These are phyloP conservation scores for Linyphia triangularis DNA, from an alignment of 2,888 invertebrate genomes.

Conservation along the genomic window DNA sequence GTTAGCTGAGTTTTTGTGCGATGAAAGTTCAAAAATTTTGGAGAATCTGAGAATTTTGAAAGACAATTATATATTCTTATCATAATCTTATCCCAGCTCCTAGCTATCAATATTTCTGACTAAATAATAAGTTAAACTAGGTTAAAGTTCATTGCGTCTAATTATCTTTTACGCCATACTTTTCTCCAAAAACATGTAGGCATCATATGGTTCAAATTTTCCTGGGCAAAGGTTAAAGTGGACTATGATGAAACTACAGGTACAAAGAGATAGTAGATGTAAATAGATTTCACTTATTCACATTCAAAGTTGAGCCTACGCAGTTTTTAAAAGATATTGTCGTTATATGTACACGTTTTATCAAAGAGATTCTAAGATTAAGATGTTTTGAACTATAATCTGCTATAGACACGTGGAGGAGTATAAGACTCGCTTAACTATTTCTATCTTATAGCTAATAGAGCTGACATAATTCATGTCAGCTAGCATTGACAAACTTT, in stretches of 20 bases:
- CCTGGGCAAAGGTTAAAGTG: conserved; percentile 36
- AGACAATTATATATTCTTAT: not conserved
- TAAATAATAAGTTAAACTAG: conserved; percentile 40
- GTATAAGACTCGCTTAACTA: no score
- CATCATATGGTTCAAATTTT: not conserved
- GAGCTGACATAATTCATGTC: no score
- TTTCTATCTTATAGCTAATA: no score
- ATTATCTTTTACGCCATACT: conserved; percentile 21
- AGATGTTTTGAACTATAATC: not conserved
- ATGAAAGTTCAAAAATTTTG: not conserved
- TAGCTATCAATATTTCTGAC: conserved; percentile 35
- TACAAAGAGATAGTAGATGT: not conserved
- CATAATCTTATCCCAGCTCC: conserved; percentile 16
- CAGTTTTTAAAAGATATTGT: not conserved
- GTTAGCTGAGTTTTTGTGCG: no score
- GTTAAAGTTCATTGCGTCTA: conserved; percentile 45
- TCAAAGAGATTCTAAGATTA: not conserved
- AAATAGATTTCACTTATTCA: not conserved
- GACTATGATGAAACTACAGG: conserved; percentile 7
- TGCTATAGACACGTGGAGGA: not conserved
- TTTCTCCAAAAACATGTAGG: not conserved
- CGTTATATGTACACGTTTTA: not conserved
- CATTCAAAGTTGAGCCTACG: not conserved
- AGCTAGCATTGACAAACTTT: no score
- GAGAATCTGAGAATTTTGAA: not conserved